phyloP scores from a whole-genome alignment of 2,113 vertebrate species.

The Nesogale talazaci region DNA sequence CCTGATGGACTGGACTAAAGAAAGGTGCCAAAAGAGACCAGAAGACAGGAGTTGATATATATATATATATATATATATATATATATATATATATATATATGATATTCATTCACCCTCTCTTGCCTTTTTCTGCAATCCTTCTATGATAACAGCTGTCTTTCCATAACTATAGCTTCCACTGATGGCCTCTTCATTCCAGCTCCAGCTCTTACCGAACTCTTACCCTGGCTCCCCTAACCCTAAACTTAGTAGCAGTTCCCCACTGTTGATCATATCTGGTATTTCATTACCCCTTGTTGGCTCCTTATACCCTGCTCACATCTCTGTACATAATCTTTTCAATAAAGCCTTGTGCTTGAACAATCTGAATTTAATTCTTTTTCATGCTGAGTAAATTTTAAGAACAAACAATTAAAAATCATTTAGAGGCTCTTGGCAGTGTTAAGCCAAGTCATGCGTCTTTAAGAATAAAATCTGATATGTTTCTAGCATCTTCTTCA shows the following conservation, averaged over 20 bases:
- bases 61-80: no score
- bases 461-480: conserved; percentile 8
- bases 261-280: background rate
- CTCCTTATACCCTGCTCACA: background rate
- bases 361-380: background rate
- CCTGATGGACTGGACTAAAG: background rate
- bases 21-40: background rate
- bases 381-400: background rate
- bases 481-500: conserved; percentile 36
- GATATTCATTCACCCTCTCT: background rate
- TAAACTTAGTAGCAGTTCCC: no score
- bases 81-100: no score
- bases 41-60: background rate
- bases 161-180: background rate
- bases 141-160: background rate
- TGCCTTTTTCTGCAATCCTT: background rate
- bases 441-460: background rate
- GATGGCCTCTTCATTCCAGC: background rate
- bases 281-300: no score
- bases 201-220: background rate
- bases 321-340: background rate
- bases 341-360: background rate
- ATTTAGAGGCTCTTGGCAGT: background rate
- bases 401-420: conserved; percentile 1
- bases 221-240: background rate